Conservation (phyloP, 2,113 vertebrate species). For the Corythoichthys intestinalis region DNA sequence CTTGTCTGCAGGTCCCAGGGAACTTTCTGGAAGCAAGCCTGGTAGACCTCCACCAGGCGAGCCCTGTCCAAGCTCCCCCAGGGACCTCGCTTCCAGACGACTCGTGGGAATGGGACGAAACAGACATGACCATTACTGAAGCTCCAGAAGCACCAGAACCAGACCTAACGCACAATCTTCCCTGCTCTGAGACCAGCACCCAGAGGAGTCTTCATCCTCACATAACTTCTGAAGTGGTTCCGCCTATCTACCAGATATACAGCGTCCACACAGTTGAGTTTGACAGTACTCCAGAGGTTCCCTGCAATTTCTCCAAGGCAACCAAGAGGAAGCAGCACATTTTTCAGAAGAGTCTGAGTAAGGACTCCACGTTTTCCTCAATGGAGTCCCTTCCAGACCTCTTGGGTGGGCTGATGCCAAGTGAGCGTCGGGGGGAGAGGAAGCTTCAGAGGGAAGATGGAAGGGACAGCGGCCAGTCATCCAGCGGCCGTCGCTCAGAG, state of each 20-base stretch:
- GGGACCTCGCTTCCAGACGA: slow-evolving; percentile 73
- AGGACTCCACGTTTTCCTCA: slow-evolving; percentile 90
- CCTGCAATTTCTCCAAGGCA: slow-evolving; percentile 45
- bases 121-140: slow-evolving; percentile 85
- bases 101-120: slow-evolving; percentile 97
- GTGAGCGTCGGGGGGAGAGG: slow-evolving; percentile 42
- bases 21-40: slow-evolving; percentile 84
- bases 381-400: slow-evolving; percentile 88
- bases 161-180: slow-evolving; percentile 64
- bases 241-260: slow-evolving; percentile 84
- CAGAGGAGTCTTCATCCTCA: background rate
- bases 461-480: slow-evolving; percentile 63
- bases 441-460: slow-evolving; percentile 70
- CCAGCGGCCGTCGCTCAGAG: slow-evolving; percentile 75
- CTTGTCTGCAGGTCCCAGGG: slow-evolving; percentile 74
- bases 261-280: slow-evolving; percentile 84
- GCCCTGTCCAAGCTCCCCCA: slow-evolving; percentile 40
- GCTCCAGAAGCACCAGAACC: slow-evolving; percentile 52
- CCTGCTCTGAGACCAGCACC: background rate
- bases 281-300: slow-evolving; percentile 69
- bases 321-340: slow-evolving; percentile 62
- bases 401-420: slow-evolving; percentile 64
- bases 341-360: slow-evolving; percentile 82
- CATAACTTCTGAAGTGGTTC: slow-evolving; percentile 13
- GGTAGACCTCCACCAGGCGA: slow-evolving; percentile 76